Conservation (phyloP, 2,888 invertebrate genomes). For the Sminthurinus aureus region DNA sequence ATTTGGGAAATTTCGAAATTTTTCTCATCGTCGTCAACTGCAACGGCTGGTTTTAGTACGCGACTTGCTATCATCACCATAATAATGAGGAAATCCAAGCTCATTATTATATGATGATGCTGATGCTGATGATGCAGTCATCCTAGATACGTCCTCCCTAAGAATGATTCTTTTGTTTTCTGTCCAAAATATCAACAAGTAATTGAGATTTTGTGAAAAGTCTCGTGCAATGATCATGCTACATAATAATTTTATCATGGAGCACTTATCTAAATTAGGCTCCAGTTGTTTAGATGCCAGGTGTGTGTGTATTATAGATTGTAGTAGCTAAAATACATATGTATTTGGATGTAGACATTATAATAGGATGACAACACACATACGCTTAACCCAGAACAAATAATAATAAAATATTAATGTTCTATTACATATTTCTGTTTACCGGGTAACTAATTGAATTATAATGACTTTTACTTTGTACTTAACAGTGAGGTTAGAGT, state of each 20-base stretch:
- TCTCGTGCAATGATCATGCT: not conserved
- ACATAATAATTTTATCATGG: not conserved
- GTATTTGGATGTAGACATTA: too few relatives aligned
- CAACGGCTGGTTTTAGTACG: not conserved
- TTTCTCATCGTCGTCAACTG: not conserved
- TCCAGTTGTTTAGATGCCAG: not conserved
- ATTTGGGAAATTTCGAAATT: not conserved
- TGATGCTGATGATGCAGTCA: not conserved
- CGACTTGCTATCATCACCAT: not conserved
- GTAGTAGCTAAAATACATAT: too few relatives aligned
- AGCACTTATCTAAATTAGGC: slow-evolving; percentile 28
- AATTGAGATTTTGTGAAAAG: not conserved
- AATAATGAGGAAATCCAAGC: not conserved
- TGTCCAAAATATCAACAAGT: not conserved
- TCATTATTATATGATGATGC: not conserved
- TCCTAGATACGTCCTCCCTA: not conserved
- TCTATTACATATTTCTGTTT: not conserved
- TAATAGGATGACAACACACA: not conserved
- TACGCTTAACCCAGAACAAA: not conserved
- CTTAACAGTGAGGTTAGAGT: not conserved
- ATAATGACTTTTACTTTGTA: slow-evolving; percentile 38
- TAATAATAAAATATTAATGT: too few relatives aligned
- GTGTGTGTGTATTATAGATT: too few relatives aligned
- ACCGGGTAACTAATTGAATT: slow-evolving; percentile 38
- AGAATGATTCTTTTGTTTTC: not conserved